A percentile compares a stretch with the other conserved stretches of the same genome.
Evolutionary conservation across 2,888 invertebrate genomes (phyloP).

Genomic region (Microchrysa polita): DNA sequence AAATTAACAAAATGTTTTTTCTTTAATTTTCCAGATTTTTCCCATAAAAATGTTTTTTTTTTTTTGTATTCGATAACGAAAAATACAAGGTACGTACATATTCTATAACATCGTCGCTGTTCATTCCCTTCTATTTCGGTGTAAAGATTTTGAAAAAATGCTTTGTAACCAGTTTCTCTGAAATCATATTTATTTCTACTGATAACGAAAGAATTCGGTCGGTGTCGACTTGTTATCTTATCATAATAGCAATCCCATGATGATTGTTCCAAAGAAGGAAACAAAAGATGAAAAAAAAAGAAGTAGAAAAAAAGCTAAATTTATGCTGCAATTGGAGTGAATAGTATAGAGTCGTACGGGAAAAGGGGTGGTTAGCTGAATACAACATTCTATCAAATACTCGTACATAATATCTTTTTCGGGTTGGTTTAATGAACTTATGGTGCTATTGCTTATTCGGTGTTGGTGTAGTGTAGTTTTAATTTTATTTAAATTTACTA

Average conservation of each 20-base stretch:
- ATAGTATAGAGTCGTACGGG: neutral
- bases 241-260: conserved; percentile 38
- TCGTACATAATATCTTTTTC: no score
- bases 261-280: conserved; percentile 12
- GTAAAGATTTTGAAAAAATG: no score
- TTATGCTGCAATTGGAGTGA: conserved; percentile 14
- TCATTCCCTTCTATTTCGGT: no score
- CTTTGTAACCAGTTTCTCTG: neutral
- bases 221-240: conserved; percentile 31
- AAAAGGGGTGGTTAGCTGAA: neutral
- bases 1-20: no score
- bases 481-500: neutral
- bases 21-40: no score
- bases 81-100: no score
- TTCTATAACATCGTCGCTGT: no score
- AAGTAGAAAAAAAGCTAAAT: conserved; percentile 5
- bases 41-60: no score
- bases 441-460: conserved; percentile 11
- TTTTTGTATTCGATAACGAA: no score
- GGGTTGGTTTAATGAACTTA: neutral
- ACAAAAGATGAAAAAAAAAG: neutral
- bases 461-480: neutral
- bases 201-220: conserved; percentile 41
- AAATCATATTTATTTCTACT: conserved; percentile 37
- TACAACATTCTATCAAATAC: no score